Evolutionary conservation across 1,140 invertebrate species (phyloP), one percentile per base, ranked within the genome.

Genomic region (Drepana arcuata): DNA sequence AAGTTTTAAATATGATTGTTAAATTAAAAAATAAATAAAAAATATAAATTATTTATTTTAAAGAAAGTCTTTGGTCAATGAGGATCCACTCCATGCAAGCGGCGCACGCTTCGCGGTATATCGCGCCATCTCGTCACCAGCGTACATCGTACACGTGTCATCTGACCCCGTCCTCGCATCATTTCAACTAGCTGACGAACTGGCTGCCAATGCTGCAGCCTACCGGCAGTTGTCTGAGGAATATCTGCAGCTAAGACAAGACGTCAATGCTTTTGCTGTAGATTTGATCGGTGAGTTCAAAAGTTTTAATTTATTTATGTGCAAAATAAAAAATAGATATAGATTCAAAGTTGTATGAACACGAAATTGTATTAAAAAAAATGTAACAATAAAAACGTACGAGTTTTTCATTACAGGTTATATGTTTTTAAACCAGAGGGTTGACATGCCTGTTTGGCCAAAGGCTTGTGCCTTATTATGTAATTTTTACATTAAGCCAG

Each of bases 111-210:
- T 91, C 3, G 85, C 87, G 26, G 51, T 85, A 0, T 91, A 88
- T 52, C 69, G 70, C 21, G 89, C 90, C 0, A 63, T 91, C 9
- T 77, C 86, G 1, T 90, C 89, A 53, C 90, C 90, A 0, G 84
- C 86, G 0, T 92, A 89, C 51, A 88, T 92, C 36, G 89, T 88
- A 15, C 84, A 91, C 40, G 86, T 85, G 0, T 85, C 86, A 0
- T 67, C 85, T 16, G 90, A 92, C 66, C 91, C 90, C 0, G 88
- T 92, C 25, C 68, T 90, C 6, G 80, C 84, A 10, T 86, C 88
- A 0, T 92, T 92, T 58, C 62, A 83, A 37, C 68, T 92, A 10
- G 83, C 84, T 0, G 41, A 67, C 1, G 89, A 91, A 37, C 61
- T 92, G 9, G 63, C 53, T 1, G 41, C 59, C 2, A 85, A 85